phyloP scores from a whole-genome alignment of 1,140 invertebrate genomes.

The Tetranychus urticae region DNA sequence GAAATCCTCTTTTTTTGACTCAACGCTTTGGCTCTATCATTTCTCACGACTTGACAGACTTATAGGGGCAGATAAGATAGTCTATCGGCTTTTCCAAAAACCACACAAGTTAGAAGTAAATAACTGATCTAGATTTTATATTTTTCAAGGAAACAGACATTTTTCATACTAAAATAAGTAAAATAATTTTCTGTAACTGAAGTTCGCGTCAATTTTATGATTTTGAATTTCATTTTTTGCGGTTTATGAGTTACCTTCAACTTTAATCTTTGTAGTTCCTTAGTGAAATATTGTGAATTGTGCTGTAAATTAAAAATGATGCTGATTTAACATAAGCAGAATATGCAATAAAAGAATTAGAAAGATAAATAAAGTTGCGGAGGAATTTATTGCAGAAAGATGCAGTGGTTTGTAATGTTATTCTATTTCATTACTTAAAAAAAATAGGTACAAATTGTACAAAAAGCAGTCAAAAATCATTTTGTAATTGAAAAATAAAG shows the following conservation, averaged over 20 bases:
- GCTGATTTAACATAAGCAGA: too few relatives aligned
- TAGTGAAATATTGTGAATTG: background rate
- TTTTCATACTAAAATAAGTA: background rate
- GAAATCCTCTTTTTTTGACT: conserved; percentile 6
- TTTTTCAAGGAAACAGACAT: conserved; percentile 15
- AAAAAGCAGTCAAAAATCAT: too few relatives aligned
- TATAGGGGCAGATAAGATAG: conserved; percentile 18
- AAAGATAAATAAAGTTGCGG: too few relatives aligned
- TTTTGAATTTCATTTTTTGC: background rate
- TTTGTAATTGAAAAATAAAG: too few relatives aligned
- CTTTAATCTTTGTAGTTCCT: background rate
- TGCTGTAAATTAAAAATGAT: too few relatives aligned
- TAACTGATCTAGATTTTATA: conserved; percentile 14
- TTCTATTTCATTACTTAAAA: too few relatives aligned
- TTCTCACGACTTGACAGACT: conserved; percentile 16
- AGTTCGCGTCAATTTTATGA: background rate
- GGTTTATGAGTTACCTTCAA: background rate
- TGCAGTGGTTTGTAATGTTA: too few relatives aligned
- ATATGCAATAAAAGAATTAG: too few relatives aligned
- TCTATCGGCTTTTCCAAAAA: conserved; percentile 12
- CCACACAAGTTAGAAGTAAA: conserved; percentile 17
- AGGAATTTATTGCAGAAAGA: too few relatives aligned
- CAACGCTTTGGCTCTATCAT: conserved; percentile 14
- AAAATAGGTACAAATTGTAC: too few relatives aligned
- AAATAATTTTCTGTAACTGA: background rate